Percentiles rank a stretch among this genome's conserved stretches.
Conservation (phyloP, 2,888 invertebrate genomes). For the Folsomia manolachei region DNA sequence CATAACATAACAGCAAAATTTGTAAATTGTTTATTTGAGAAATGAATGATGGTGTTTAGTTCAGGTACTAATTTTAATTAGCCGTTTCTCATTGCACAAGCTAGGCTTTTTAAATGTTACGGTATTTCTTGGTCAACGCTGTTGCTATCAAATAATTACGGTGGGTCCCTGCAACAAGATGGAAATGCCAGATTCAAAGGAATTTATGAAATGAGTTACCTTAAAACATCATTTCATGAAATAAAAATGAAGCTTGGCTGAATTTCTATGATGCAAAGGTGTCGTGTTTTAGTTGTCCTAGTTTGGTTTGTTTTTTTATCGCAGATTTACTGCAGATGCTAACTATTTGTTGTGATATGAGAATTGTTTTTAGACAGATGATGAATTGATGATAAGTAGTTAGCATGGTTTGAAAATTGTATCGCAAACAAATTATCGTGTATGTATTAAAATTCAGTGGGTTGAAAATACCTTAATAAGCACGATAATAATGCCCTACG, state of each 20-base stretch:
- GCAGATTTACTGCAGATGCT: no score
- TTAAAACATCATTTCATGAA: background rate
- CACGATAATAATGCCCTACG: background rate
- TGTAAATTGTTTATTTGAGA: background rate
- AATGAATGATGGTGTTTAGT: background rate
- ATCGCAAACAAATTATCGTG: background rate
- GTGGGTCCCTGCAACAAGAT: constrained; percentile 5
- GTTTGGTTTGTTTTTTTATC: no score
- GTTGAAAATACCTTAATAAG: background rate
- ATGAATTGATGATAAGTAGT: no score
- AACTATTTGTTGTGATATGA: no score
- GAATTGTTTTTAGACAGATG: no score
- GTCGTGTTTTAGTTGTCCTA: no score
- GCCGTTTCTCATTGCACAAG: background rate
- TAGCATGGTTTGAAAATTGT: background rate
- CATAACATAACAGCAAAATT: background rate
- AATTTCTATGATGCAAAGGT: no score
- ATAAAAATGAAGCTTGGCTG: no score
- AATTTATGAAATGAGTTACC: background rate
- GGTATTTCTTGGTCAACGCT: background rate
- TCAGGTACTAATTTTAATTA: background rate
- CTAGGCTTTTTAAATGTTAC: background rate
- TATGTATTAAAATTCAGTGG: background rate
- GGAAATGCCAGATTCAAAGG: background rate
- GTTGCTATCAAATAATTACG: constrained; percentile 6